These are phyloP conservation scores for Dendrocincla fuliginosa DNA, from an alignment of 2,797 vertebrate species.

Conservation along the genomic window DNA sequence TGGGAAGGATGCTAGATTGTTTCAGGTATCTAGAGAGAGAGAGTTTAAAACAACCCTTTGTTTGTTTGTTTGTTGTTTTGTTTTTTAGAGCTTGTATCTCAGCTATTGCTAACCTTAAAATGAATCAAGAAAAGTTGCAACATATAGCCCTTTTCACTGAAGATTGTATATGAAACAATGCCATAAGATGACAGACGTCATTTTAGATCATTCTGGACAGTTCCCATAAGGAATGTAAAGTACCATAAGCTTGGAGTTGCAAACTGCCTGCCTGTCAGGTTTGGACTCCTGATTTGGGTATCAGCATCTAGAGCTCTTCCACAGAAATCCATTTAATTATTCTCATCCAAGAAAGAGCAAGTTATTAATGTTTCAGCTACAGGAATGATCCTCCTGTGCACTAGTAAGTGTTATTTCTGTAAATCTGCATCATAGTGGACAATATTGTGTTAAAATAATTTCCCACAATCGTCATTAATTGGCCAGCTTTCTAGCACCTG, in stretches of 20 bases:
- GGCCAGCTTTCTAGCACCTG: conserved; percentile 16
- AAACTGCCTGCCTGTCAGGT: background rate
- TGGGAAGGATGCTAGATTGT: background rate
- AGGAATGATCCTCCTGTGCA: background rate
- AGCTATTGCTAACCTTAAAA: background rate
- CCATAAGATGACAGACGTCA: background rate
- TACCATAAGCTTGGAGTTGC: background rate
- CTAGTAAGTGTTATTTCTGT: background rate
- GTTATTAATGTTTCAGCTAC: background rate
- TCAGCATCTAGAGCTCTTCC: background rate
- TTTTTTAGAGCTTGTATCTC: background rate
- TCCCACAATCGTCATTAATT: background rate
- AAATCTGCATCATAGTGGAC: background rate
- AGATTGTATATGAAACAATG: background rate
- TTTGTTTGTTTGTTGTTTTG: background rate
- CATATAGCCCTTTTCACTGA: background rate
- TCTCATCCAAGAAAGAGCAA: background rate
- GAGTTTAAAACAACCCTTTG: background rate
- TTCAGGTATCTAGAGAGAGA: background rate
- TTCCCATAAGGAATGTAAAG: background rate
- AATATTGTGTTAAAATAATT: background rate
- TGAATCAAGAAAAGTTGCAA: background rate
- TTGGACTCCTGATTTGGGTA: background rate
- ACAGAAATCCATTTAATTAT: background rate
- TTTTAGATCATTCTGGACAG: background rate